phyloP scores from a whole-genome alignment of 2,113 vertebrate species.

The Cichladusa arquata region DNA sequence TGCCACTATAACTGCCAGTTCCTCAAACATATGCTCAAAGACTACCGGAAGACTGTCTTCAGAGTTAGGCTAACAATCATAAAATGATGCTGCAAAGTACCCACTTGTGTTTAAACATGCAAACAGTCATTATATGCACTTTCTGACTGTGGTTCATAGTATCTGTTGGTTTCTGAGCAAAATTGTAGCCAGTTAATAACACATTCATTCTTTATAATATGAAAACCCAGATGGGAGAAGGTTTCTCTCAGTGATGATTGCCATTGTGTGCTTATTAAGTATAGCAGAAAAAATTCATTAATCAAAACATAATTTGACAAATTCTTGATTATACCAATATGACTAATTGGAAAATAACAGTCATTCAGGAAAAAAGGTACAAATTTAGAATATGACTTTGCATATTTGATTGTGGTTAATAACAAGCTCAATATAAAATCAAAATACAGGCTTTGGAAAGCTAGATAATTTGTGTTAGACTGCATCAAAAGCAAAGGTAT shows the following conservation, averaged over 20 bases:
- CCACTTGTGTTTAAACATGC: conserved; percentile 28
- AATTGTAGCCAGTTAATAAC: conserved; percentile 18
- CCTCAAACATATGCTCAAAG: conserved; percentile 5
- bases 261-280: conserved; percentile 22
- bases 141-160: conserved; percentile 17
- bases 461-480: conserved; percentile 1
- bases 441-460: conserved; percentile 38
- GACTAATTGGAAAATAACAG: conserved; percentile 49
- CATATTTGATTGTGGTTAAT: conserved; percentile 55
- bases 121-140: conserved; percentile 42
- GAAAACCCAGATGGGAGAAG: background rate
- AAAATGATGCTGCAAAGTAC: conserved; percentile 39
- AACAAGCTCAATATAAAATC: conserved; percentile 44
- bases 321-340: conserved; percentile 34
- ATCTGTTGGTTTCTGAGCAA: conserved; percentile 4
- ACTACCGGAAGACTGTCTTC: background rate
- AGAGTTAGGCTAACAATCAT: background rate
- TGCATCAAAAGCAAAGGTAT: background rate
- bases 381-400: conserved; percentile 26
- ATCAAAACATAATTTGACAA: conserved; percentile 56
- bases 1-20: background rate
- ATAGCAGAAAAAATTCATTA: background rate
- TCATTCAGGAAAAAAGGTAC: conserved; percentile 52
- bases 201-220: conserved; percentile 11
- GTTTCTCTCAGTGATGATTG: conserved; percentile 2